Conservation (phyloP, 2,113 vertebrate genomes). For the Syngnathus typhle region DNA sequence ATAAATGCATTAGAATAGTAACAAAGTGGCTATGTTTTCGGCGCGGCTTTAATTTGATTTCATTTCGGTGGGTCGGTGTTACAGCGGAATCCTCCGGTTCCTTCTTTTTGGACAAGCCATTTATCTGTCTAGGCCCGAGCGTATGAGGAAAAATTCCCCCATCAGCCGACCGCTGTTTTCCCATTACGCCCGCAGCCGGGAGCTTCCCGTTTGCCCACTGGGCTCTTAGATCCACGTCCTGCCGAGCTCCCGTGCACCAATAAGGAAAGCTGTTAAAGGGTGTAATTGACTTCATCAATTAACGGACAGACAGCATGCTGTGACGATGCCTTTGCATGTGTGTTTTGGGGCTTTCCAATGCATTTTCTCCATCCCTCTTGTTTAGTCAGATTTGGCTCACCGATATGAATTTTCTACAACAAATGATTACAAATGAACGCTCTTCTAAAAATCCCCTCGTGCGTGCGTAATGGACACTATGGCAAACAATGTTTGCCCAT, state of each 20-base stretch:
- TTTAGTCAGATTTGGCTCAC: neutral
- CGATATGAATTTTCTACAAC: neutral
- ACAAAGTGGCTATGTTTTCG: no score
- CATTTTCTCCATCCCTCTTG: neutral
- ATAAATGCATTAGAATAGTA: no score
- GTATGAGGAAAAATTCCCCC: conserved; percentile 11
- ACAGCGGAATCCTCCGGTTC: neutral
- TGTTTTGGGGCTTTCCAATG: conserved; percentile 2
- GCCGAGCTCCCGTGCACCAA: conserved; percentile 40
- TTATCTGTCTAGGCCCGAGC: neutral
- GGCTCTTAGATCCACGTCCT: conserved; percentile 37
- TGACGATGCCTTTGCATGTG: neutral
- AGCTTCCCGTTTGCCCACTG: conserved; percentile 25
- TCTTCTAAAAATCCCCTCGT: neutral
- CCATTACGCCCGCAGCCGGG: conserved; percentile 51
- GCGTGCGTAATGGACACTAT: neutral
- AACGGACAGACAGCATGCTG: conserved; percentile 21
- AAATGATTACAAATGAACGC: neutral
- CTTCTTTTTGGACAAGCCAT: neutral
- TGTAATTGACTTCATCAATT: conserved; percentile 58
- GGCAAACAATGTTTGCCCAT: neutral
- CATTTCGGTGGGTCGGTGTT: neutral
- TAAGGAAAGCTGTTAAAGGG: conserved; percentile 47
- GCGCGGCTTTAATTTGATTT: no score
- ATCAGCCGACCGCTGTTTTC: conserved; percentile 45